Evolutionary conservation across 2,888 invertebrate genomes (phyloP), one percentile per base, ranked within the genome.

Genomic region (Neuroscelio doddi): DNA sequence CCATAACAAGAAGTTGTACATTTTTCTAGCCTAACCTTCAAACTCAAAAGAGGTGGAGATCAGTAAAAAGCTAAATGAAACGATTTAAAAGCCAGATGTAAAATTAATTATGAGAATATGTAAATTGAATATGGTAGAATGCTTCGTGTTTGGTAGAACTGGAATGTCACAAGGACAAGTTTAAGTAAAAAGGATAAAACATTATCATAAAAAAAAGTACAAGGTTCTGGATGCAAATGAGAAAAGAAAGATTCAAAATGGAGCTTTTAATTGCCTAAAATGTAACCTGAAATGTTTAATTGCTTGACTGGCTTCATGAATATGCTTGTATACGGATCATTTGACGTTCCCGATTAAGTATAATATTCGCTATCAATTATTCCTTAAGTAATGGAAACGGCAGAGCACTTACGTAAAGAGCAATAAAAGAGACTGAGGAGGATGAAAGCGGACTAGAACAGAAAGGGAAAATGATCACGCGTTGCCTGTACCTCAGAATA

Each of bases 401-500:
- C 14, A 12, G 14, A 12, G 14, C 3, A 8, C 34, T 34, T 9
- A 9, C 17, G 16, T 16, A 9, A 38, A 17, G 38, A 9, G 16
- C 17, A 9, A 38, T 38, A 7, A 38, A 38, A 16, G 38, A 42
- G 12, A 14, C 14, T 7, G 14, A 26, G 16, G 26, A 42, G 42
- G 16, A 42, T 12, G 44, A 53, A 56, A 50, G 32, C 46, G 49
- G 41, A 12, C 36, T 56, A 51, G 42, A 47, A 52, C 51, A 44
- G 57, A 47, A 39, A 21, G 52, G 45, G 47, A 52, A 47, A 64
- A 64, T 57, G 52, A 64, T 46, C 39, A 50, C 51, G 34, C 34
- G 46, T 29, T 45, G 45, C 51, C 38, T 44, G 41, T 29, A 56
- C 51, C 52, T 57, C 45, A 32, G 45, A 27, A 21, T 41, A 57